phyloP scores from a whole-genome alignment of 2,797 vertebrate species.

The Sebastes cheni region DNA sequence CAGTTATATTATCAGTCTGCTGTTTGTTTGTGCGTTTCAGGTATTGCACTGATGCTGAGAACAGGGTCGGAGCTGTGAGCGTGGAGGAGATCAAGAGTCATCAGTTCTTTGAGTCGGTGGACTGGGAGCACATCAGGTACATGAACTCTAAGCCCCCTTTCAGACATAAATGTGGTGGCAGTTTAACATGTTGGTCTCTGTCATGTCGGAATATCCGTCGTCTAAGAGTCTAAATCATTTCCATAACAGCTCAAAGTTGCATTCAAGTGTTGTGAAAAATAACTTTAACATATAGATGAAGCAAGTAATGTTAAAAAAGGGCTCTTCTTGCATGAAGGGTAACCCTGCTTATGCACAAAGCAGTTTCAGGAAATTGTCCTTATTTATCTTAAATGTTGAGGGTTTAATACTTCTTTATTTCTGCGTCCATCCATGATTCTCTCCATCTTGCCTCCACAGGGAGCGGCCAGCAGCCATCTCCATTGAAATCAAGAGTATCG shows the following conservation, averaged over 20 bases:
- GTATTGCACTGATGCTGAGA: slow-evolving; percentile 95
- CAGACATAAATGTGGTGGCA: not conserved
- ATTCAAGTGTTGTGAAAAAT: too few species aligned
- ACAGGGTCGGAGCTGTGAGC: slow-evolving; percentile 91
- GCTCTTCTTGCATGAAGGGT: not conserved
- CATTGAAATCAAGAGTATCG: slow-evolving; percentile 97
- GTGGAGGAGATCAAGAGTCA: slow-evolving; percentile 97
- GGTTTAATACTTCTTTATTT: not conserved
- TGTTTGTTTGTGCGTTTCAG: slow-evolving; percentile 70
- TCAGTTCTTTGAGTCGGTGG: slow-evolving; percentile 94
- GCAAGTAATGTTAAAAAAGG: not conserved
- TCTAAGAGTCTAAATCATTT: too few species aligned
- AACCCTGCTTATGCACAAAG: not conserved
- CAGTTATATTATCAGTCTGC: not conserved
- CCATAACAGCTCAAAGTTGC: too few species aligned
- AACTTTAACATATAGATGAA: not conserved
- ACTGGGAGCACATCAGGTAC: slow-evolving; percentile 99
- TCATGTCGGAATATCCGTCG: accelerated
- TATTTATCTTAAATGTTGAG: not conserved
- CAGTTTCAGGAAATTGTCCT: not conserved
- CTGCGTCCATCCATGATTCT: not conserved
- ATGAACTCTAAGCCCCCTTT: not conserved
- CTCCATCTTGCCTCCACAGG: slow-evolving; percentile 69
- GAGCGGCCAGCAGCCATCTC: slow-evolving; percentile 96
- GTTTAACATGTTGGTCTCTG: not conserved